phyloP scores from a whole-genome alignment of 2,113 vertebrate species.

The Scomber colias region DNA sequence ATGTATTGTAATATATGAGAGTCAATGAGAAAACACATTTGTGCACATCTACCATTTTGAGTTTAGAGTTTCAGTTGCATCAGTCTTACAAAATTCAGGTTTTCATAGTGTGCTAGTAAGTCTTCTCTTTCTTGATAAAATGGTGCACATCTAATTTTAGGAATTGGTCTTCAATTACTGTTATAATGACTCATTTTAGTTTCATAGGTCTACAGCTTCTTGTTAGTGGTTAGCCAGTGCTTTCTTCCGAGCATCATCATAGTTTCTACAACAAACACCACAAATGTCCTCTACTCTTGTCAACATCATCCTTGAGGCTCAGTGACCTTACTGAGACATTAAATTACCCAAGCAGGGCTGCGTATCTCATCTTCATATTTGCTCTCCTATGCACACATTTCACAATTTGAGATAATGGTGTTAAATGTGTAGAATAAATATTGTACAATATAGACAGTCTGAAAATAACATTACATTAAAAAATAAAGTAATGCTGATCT shows the following conservation, averaged over 20 bases:
- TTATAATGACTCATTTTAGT: slow-evolving; percentile 50
- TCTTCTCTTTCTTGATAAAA: background rate
- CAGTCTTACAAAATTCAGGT: background rate
- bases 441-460: no score
- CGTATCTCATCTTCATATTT: slow-evolving; percentile 1
- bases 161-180: slow-evolving; percentile 36
- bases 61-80: background rate
- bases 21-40: no score
- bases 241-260: slow-evolving; percentile 26
- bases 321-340: background rate
- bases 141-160: slow-evolving; percentile 16
- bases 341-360: background rate
- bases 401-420: background rate
- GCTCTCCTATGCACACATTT: background rate
- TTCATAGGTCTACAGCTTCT: slow-evolving; percentile 20
- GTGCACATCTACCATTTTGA: background rate
- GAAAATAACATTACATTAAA: background rate
- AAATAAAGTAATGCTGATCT: background rate
- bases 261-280: slow-evolving; percentile 4
- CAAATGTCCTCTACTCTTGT: background rate
- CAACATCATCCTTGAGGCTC: background rate
- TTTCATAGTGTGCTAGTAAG: background rate
- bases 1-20: background rate
- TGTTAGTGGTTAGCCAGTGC: slow-evolving; percentile 18
- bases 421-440: slow-evolving; percentile 4